phyloP scores from a whole-genome alignment of 2,797 vertebrate species.

The Heliangelus exortis region DNA sequence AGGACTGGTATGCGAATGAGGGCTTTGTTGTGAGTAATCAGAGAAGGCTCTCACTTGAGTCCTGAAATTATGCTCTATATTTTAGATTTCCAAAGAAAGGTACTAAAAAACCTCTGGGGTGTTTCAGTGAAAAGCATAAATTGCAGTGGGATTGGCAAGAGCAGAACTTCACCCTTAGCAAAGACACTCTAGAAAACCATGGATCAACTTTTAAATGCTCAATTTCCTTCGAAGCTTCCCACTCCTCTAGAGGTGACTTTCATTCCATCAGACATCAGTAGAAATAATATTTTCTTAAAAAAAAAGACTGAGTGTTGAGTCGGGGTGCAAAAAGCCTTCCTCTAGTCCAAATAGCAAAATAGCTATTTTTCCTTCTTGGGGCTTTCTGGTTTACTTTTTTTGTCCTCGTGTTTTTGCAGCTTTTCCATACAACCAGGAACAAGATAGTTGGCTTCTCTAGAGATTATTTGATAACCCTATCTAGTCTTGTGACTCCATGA shows the following conservation, averaged over 20 bases:
- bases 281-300: not conserved
- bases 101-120: not conserved
- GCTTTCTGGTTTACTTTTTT: not conserved
- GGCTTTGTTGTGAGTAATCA: constrained; percentile 40
- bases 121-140: constrained; percentile 46
- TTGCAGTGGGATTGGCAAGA: not conserved
- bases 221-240: not conserved
- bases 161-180: not conserved
- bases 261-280: not conserved
- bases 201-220: not conserved
- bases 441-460: not conserved
- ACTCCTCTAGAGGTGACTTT: not conserved
- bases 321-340: not conserved
- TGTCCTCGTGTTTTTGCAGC: not conserved
- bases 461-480: not conserved
- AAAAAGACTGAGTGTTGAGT: not conserved
- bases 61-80: constrained; percentile 50
- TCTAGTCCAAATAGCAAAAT: not conserved
- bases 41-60: constrained; percentile 36
- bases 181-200: not conserved
- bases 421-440: not conserved
- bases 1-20: constrained; percentile 16
- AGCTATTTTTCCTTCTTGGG: not conserved
- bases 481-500: not conserved
- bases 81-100: constrained; percentile 17